Base-by-base conservation (phyloP, 1,140 invertebrate species). In the Bicyclus anynana region DNA sequence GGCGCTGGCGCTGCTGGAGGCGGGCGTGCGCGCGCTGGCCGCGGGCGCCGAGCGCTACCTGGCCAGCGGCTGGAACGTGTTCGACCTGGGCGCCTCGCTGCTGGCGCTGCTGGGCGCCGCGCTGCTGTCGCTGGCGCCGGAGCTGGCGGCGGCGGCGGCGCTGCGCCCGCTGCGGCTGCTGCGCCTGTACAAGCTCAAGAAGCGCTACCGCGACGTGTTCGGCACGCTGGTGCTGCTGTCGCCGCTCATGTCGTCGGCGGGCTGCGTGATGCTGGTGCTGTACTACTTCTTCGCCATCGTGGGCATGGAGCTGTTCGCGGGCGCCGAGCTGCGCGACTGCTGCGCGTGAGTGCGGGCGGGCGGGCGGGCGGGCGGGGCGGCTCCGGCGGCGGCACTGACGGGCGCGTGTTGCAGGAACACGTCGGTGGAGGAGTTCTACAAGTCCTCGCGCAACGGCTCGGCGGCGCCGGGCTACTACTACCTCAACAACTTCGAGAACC, bases 211-310 rank as follows among this genome's bases (percentile, higher is more conserved):
- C 51, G 96, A 97, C 87, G 95, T 98, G 33, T 94, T 97, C 77
- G 96, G 96, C 33, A 97, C 96, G 2, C 86, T 97, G 7, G 96
- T 97, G 33, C 93, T 97, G 58, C 86, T 97, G 16, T 92, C 93
- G 3, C 94, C 94, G 13, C 87, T 95, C 2, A 92, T 94, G 90
- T 95, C 93, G 42, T 94, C 93, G 5, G 93, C 95, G 1, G 93
- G 93, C 20, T 92, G 96, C 51, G 95, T 96, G 0, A 95, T 97
- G 90, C 87, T 97, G 7, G 92, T 97, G 60, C 91, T 97, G 69
- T 97, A 97, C 81, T 98, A 97, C 80, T 96, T 96, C 87, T 97
- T 96, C 89, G 95, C 95, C 2, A 96, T 98, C 55, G 93, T 97
- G 74, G 96, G 95, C 52, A 97, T 98, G 95, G 96, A 97, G 85